Evolutionary conservation across 2,888 invertebrate genomes (phyloP), one percentile per base, ranked within the genome.

Genomic region (Pseudococcus longispinus): DNA sequence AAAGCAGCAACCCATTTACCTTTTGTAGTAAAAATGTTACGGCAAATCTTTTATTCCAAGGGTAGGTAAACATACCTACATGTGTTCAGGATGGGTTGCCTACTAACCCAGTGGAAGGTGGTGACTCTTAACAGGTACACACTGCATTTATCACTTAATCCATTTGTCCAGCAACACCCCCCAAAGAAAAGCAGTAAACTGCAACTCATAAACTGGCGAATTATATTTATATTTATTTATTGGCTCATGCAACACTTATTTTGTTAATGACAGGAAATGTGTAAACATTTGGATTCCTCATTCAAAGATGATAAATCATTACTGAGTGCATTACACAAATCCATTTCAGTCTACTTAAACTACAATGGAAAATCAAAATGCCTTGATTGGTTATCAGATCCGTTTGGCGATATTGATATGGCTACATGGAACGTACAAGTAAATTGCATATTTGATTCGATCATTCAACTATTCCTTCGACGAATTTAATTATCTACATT

Each of bases 291-390:
- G 87, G 90, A 92, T 80, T 89, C 90, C 1, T 90, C 90, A 0
- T 88, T 92, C 83, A 90, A 91, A 46, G 93, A 92, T 5, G 91
- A 92, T 87, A 90, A 91, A 1, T 60, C 60, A 60, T 91, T 95
- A 44, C 89, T 96, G 42, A 90, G 91, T 90, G 93, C 93, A 11
- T 91, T 98, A 86, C 93, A 94, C 87, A 92, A 93, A 89, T 95
- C 95, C 0, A 89, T 96, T 29, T 93, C 93, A 87, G 92, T 96
- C 8, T 98, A 94, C 90, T 94, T 95, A 60, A 98, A 98, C 91
- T 96, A 94, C 90, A 95, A 96, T 0, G 95, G 96, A 32, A 91
- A 92, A 84, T 91, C 92, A 0, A 92, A 92, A 87, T 98, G 98
- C 90, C 91, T 96, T 23, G 91, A 95, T 89, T 93, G 93, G 88